Conservation (phyloP, 2,797 vertebrate genomes). For the Mus minutoides region DNA sequence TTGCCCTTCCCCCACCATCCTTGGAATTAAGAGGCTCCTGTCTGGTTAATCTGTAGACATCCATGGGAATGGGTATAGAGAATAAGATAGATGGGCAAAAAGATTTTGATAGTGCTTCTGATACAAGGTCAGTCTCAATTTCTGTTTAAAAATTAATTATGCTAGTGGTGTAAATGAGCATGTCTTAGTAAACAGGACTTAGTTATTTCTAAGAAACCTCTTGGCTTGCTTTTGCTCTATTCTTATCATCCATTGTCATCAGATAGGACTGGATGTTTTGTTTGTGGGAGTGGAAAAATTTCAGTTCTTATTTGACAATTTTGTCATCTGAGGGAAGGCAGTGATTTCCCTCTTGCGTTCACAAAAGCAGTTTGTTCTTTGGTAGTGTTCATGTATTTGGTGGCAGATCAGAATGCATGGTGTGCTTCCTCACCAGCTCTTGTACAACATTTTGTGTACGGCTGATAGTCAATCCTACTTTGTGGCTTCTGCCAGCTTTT, state of each 20-base stretch:
- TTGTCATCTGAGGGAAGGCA: not conserved
- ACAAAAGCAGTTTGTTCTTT: not conserved
- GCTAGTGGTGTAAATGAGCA: not conserved
- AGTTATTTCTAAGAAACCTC: constrained; percentile 2
- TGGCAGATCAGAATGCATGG: not conserved
- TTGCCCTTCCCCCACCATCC: not conserved
- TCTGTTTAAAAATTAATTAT: not conserved
- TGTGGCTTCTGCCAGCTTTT: not conserved
- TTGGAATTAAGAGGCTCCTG: not conserved
- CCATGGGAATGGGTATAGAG: not conserved
- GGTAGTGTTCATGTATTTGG: not conserved
- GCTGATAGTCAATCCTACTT: not conserved
- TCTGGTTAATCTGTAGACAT: not conserved
- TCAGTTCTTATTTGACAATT: not conserved
- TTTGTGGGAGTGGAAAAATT: not conserved
- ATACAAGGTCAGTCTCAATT: not conserved
- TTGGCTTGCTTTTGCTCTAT: not conserved
- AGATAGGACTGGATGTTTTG: not conserved
- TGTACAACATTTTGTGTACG: not conserved
- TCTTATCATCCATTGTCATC: not conserved
- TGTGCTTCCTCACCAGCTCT: not conserved
- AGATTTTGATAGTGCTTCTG: not conserved
- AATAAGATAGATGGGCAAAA: not conserved
- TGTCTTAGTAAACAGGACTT: not conserved
- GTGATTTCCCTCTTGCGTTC: constrained; percentile 28